Evolutionary conservation across 2,888 invertebrate species (phyloP).

Genomic region (Coleophora deauratella): DNA sequence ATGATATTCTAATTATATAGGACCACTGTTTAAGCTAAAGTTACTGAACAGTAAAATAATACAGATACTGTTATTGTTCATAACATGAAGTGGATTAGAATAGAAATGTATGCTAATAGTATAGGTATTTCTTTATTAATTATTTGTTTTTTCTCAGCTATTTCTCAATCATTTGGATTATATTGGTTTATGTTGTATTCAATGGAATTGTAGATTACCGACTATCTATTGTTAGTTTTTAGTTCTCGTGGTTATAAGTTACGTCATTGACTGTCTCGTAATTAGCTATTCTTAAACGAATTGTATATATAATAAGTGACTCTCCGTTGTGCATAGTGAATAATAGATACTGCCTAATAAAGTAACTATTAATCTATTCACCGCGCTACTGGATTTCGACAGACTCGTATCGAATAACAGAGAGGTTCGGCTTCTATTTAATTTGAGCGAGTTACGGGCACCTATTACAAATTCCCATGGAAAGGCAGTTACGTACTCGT

Average conservation of each 20-base stretch:
- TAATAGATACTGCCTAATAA: conserved; percentile 45
- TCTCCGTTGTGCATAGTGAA: conserved; percentile 40
- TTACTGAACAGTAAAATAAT: no score
- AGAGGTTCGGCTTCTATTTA: conserved; percentile 9
- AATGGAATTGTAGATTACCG: no score
- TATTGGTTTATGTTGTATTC: no score
- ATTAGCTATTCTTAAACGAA: conserved; percentile 59
- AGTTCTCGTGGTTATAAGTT: conserved; percentile 67
- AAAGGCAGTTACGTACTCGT: conserved; percentile 2
- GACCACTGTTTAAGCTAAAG: neutral
- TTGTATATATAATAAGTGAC: conserved; percentile 58
- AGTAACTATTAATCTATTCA: conserved; percentile 34
- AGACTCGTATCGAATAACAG: conserved; percentile 2
- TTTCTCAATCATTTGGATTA: no score
- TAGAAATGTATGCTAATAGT: no score
- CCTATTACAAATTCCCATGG: conserved; percentile 36
- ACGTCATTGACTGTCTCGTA: conserved; percentile 54
- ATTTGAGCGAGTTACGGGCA: neutral
- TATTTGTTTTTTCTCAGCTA: no score
- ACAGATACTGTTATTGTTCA: no score
- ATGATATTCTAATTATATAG: neutral
- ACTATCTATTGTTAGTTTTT: conserved; percentile 55
- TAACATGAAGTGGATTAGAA: no score
- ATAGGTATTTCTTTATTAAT: no score
- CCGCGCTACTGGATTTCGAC: conserved; percentile 26